Evolutionary conservation across 1,140 invertebrate species (phyloP).

Genomic region (Drosophila setifemur): DNA sequence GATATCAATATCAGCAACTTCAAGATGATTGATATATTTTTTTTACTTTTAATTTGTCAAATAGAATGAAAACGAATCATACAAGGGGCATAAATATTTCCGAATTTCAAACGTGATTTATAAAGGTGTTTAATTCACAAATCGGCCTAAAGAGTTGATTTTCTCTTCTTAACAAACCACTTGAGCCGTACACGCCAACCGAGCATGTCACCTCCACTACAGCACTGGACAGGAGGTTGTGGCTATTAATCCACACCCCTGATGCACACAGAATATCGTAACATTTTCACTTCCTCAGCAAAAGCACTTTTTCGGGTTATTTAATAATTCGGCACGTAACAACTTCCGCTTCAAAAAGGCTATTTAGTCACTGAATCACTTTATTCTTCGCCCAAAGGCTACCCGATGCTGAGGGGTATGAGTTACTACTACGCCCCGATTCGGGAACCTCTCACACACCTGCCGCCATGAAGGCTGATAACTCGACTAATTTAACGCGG

Average conservation of each 20-base stretch:
- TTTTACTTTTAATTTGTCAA: slow-evolving; percentile 45
- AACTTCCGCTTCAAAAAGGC: slow-evolving; percentile 49
- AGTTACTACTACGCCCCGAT: slow-evolving; percentile 28
- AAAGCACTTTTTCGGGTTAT: slow-evolving; percentile 12
- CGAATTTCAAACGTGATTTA: not conserved
- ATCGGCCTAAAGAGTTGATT: not conserved
- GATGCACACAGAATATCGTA: slow-evolving; percentile 36
- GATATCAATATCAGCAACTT: slow-evolving; percentile 64
- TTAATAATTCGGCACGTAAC: slow-evolving; percentile 50
- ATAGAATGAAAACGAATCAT: slow-evolving; percentile 19
- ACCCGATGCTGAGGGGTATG: not conserved
- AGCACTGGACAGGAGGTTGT: not conserved
- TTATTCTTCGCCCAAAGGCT: slow-evolving; percentile 4
- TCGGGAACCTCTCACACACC: slow-evolving; percentile 59
- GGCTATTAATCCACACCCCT: slow-evolving; percentile 18
- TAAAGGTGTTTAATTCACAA: not conserved
- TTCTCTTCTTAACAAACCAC: slow-evolving; percentile 45
- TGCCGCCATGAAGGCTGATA: slow-evolving; percentile 79
- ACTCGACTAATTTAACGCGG: slow-evolving; percentile 82
- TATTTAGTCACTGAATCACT: slow-evolving; percentile 25
- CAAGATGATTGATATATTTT: slow-evolving; percentile 61
- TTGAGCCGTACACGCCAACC: slow-evolving; percentile 37
- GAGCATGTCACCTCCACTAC: slow-evolving; percentile 2
- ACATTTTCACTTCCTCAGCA: not conserved
- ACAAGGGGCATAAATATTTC: slow-evolving; percentile 17